These are phyloP conservation scores for Argopecten irradians DNA, from an alignment of 1,140 invertebrate genomes.

Conservation along the genomic window DNA sequence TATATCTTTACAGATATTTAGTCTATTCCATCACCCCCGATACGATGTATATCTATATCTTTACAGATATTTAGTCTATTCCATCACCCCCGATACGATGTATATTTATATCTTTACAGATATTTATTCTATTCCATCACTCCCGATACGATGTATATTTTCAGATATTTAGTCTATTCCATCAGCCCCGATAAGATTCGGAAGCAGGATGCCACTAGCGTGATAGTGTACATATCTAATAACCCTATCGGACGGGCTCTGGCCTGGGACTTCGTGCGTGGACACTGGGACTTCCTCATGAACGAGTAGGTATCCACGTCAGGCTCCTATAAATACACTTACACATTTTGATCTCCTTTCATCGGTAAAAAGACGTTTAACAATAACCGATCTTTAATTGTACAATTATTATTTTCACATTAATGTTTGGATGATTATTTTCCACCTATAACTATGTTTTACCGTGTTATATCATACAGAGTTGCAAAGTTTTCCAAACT, in stretches of 20 bases:
- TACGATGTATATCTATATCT: too few species aligned
- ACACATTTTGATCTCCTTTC: neutral
- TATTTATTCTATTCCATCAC: slow-evolving; percentile 84
- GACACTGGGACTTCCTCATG: slow-evolving; percentile 81
- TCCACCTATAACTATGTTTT: neutral
- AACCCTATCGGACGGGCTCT: slow-evolving; percentile 85
- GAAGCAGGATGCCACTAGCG: slow-evolving; percentile 83
- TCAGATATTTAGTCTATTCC: slow-evolving; percentile 83
- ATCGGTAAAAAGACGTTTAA: neutral
- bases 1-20: too few species aligned
- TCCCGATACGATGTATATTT: slow-evolving; percentile 76
- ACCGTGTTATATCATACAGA: neutral
- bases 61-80: too few species aligned
- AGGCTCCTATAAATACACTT: neutral
- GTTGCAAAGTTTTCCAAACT: neutral
- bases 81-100: neutral
- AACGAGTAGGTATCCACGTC: slow-evolving; percentile 58
- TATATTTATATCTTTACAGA: slow-evolving; percentile 67
- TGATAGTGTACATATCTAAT: slow-evolving; percentile 83
- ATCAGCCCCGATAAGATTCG: slow-evolving; percentile 83
- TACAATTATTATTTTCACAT: neutral
- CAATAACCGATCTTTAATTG: neutral
- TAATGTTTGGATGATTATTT: neutral
- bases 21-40: too few species aligned
- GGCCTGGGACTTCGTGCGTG: slow-evolving; percentile 87